Percentiles rank a stretch among this genome's conserved stretches.
These are phyloP conservation scores for Oryzias celebensis DNA, from an alignment of 2,113 vertebrate genomes.

Conservation along the genomic window DNA sequence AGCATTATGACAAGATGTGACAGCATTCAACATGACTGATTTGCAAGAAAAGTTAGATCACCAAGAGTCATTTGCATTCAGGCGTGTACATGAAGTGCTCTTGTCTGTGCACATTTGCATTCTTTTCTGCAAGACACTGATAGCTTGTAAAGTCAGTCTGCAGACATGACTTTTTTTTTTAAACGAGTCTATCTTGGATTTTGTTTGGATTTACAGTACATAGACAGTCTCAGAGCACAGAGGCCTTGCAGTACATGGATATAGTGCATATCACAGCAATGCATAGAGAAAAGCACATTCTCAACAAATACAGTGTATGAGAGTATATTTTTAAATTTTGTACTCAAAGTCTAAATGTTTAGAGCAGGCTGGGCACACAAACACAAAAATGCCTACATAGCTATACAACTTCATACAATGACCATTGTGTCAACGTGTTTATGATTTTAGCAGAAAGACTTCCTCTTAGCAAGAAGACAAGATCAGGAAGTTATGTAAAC, in stretches of 20 bases:
- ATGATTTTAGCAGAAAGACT: slow-evolving; percentile 27
- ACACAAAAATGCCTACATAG: no score
- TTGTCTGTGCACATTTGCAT: no score
- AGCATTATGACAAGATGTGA: not conserved
- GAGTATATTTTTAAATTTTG: no score
- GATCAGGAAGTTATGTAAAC: slow-evolving; percentile 2
- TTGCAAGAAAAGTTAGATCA: not conserved
- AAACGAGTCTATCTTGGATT: no score
- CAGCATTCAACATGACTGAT: slow-evolving; percentile 1
- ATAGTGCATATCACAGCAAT: no score
- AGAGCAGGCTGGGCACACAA: no score
- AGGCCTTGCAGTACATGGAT: no score
- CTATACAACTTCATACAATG: slow-evolving; percentile 1
- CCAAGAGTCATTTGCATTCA: slow-evolving; percentile 19
- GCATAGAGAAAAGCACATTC: no score
- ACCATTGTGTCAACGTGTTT: slow-evolving; percentile 28
- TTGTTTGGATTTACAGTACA: slow-evolving; percentile 6
- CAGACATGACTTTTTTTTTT: not conserved
- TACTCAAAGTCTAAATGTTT: no score
- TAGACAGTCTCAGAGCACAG: not conserved
- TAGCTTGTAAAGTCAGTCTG: not conserved
- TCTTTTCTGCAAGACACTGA: no score
- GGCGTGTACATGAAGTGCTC: no score
- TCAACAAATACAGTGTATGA: no score
- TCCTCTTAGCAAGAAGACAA: slow-evolving; percentile 18